Evolutionary conservation across 2,888 invertebrate species (phyloP).

Genomic region (Habrosyne pyritoides): DNA sequence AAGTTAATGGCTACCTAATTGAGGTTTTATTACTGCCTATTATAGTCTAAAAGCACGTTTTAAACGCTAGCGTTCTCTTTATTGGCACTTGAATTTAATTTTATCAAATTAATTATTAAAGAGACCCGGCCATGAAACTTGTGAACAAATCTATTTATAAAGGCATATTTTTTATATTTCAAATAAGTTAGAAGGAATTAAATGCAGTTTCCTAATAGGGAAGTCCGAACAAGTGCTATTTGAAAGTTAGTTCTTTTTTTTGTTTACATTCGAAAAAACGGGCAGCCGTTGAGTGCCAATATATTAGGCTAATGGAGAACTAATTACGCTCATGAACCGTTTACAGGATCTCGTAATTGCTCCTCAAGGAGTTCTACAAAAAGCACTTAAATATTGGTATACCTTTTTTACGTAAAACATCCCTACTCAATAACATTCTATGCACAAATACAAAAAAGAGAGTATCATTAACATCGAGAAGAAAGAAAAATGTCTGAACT

Average conservation of each 20-base stretch:
- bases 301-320: constrained; percentile 74
- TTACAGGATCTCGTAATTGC: constrained; percentile 66
- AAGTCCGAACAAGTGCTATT: background rate
- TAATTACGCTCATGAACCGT: constrained; percentile 70
- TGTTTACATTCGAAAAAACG: constrained; percentile 52
- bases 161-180: background rate
- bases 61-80: constrained; percentile 5
- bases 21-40: constrained; percentile 21
- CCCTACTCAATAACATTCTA: background rate
- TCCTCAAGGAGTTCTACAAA: constrained; percentile 54
- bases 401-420: background rate
- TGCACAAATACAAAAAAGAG: constrained; percentile 7
- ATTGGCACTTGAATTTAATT: constrained; percentile 10
- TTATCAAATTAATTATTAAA: constrained; percentile 5
- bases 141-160: background rate
- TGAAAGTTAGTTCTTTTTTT: constrained; percentile 39
- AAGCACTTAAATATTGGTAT: constrained; percentile 6
- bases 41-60: constrained; percentile 10
- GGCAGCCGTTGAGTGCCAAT: constrained; percentile 56
- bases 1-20: constrained; percentile 27
- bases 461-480: constrained; percentile 9
- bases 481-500: constrained; percentile 35
- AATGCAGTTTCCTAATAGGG: background rate
- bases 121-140: background rate
- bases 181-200: background rate